Conservation (phyloP, 1,140 invertebrate genomes). For the Aleiodes sp. region DNA sequence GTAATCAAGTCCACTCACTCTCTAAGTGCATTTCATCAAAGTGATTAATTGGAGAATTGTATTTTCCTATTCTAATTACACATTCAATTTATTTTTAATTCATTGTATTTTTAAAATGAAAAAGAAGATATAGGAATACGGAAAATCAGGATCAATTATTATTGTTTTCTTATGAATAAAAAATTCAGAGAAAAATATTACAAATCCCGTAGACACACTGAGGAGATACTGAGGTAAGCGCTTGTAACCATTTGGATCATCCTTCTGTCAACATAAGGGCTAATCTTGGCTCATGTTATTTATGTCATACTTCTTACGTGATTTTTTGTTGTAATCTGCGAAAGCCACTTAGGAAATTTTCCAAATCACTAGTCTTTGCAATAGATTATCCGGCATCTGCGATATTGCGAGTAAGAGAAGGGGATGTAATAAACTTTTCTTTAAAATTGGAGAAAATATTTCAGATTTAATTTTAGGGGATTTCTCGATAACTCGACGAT, state of each 20-base stretch:
- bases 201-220: conserved; percentile 13
- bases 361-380: background rate
- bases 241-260: conserved; percentile 35
- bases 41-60: background rate
- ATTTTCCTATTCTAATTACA: too few relatives aligned
- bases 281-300: conserved; percentile 37
- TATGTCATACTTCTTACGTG: conserved; percentile 15
- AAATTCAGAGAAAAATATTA: background rate
- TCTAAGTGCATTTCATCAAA: background rate
- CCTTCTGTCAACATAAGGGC: conserved; percentile 39
- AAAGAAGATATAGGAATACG: too few relatives aligned
- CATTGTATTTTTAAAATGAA: too few relatives aligned
- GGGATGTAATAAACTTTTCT: background rate
- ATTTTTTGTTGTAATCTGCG: conserved; percentile 4
- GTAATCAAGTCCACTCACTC: too few relatives aligned
- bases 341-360: background rate
- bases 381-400: conserved; percentile 12
- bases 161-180: background rate
- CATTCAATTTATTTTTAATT: too few relatives aligned
- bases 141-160: background rate
- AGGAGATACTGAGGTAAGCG: conserved; percentile 25
- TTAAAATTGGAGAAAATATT: background rate
- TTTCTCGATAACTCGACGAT: too few relatives aligned
- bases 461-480: background rate
- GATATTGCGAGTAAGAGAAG: too few relatives aligned